Evolutionary conservation across 2,113 vertebrate species (phyloP).

Genomic region (Scomber japonicus): DNA sequence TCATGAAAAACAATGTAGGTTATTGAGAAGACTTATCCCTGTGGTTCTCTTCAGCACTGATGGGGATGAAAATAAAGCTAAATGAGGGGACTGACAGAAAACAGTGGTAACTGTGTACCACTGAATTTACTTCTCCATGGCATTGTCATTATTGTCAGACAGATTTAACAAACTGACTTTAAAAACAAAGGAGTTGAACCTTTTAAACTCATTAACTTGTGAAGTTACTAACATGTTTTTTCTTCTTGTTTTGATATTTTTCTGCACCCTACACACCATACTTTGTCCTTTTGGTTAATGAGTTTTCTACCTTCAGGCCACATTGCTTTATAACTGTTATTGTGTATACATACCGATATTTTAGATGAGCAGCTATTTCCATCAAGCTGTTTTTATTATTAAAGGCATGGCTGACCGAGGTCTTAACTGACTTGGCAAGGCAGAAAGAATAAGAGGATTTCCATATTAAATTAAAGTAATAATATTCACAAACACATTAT

Average conservation of each 20-base stretch:
- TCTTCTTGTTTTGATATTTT: constrained; percentile 12
- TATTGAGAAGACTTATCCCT: no score
- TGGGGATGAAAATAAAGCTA: background rate
- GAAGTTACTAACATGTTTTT: background rate
- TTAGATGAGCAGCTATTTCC: constrained; percentile 6
- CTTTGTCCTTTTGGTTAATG: constrained; percentile 24
- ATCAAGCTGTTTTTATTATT: constrained; percentile 10
- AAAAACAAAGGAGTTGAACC: background rate
- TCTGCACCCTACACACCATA: background rate
- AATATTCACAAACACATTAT: constrained; percentile 9
- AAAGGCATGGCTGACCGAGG: constrained; percentile 13
- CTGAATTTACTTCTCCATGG: background rate
- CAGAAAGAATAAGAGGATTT: constrained; percentile 29
- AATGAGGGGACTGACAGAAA: no score
- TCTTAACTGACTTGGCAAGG: background rate
- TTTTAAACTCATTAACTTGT: background rate
- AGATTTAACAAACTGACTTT: constrained; percentile 10
- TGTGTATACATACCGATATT: background rate
- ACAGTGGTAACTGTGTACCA: background rate
- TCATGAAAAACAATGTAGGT: no score
- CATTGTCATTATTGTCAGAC: constrained; percentile 6
- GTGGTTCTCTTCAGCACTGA: no score
- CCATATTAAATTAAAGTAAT: constrained; percentile 19
- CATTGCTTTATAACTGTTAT: constrained; percentile 8
- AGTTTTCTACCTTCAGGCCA: constrained; percentile 26